These are phyloP conservation scores for Ophioninae sp. DNA, from an alignment of 2,888 invertebrate species.

Conservation along the genomic window DNA sequence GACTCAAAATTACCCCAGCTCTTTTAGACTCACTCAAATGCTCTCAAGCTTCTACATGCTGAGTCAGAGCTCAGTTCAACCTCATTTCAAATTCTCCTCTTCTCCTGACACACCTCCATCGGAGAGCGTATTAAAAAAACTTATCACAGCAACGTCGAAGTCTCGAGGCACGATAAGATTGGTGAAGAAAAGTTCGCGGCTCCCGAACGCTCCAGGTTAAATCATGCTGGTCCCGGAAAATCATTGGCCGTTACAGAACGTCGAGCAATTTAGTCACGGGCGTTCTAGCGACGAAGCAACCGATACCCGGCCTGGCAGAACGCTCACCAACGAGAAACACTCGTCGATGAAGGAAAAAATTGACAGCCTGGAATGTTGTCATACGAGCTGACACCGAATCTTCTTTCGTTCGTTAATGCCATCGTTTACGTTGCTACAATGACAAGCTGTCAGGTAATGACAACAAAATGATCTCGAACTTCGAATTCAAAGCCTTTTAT, in stretches of 20 bases:
- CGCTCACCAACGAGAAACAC: background rate
- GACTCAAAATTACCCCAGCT: too few species aligned
- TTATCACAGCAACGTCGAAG: background rate
- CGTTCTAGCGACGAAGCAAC: conserved; percentile 6
- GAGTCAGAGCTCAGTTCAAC: background rate
- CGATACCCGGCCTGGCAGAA: background rate
- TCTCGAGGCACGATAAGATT: conserved; percentile 7
- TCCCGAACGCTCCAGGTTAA: background rate
- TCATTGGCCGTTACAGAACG: background rate
- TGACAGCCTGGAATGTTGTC: conserved; percentile 24
- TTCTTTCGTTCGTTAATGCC: conserved; percentile 1
- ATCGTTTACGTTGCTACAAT: background rate
- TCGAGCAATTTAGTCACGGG: conserved; percentile 29
- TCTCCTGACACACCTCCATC: background rate
- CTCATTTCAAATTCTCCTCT: background rate
- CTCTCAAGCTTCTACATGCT: background rate
- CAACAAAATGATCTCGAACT: background rate
- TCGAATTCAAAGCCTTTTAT: background rate
- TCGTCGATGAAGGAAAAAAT: background rate
- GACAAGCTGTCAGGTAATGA: conserved; percentile 35
- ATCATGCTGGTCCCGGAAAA: background rate
- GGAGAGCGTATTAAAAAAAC: background rate
- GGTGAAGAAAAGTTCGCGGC: conserved; percentile 4
- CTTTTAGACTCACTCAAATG: too few species aligned
- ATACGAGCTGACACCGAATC: conserved; percentile 11